These are phyloP conservation scores for Helostoma temminkii DNA, from an alignment of 2,797 vertebrate species.

Conservation along the genomic window DNA sequence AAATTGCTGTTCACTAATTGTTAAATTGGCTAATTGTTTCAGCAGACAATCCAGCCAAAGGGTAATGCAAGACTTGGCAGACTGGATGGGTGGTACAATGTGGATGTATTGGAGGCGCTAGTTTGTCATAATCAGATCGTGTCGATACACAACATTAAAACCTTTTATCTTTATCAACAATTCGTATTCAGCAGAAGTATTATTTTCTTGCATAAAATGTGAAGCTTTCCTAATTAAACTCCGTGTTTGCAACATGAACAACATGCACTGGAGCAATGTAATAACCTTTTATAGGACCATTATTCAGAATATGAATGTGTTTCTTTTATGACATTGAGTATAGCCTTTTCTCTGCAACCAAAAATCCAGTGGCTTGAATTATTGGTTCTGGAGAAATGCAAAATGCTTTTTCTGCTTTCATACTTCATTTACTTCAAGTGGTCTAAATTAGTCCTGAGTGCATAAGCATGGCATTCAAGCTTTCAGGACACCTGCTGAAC, in stretches of 20 bases:
- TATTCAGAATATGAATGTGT: not conserved
- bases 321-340: not conserved
- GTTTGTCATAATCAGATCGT: not conserved
- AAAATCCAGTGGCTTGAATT: conserved; percentile 41
- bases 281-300: not conserved
- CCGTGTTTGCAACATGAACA: not conserved
- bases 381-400: conserved; percentile 24
- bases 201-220: not conserved
- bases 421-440: conserved; percentile 70
- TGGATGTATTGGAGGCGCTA: not conserved
- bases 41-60: not conserved
- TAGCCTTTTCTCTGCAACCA: conserved; percentile 21
- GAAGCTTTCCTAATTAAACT: not conserved
- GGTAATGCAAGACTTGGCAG: not conserved
- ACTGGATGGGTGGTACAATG: not conserved
- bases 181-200: not conserved
- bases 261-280: not conserved
- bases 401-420: conserved; percentile 60
- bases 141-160: not conserved
- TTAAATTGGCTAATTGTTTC: conserved; percentile 2
- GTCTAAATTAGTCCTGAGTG: conserved; percentile 73
- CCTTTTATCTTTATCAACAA: conserved; percentile 12
- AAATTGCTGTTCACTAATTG: not conserved
- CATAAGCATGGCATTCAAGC: conserved; percentile 72
- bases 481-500: conserved; percentile 74